phyloP scores from a whole-genome alignment of 2,797 vertebrate species.

The Trachops cirrhosus region DNA sequence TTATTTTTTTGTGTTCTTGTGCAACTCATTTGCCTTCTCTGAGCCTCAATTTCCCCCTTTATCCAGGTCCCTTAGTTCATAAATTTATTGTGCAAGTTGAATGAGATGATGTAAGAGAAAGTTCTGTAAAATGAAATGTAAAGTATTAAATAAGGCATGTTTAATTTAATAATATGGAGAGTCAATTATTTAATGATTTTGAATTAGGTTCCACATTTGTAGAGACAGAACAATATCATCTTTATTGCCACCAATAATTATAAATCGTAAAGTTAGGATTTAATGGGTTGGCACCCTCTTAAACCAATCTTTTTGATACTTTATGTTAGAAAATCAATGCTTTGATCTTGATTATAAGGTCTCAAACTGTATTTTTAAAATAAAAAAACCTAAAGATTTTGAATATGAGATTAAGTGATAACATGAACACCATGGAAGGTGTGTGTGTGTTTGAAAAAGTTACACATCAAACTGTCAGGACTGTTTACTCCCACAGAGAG shows the following conservation, averaged over 20 bases:
- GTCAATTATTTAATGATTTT: constrained; percentile 21
- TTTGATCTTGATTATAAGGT: constrained; percentile 34
- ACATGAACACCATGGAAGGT: background rate
- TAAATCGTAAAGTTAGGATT: constrained; percentile 14
- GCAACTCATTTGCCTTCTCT: background rate
- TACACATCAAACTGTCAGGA: background rate
- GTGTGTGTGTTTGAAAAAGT: background rate
- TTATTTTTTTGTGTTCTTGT: background rate
- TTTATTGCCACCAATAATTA: background rate
- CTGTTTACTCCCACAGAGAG: background rate
- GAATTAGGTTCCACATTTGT: background rate
- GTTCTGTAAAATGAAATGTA: background rate
- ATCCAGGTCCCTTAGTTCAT: background rate
- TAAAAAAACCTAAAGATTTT: background rate
- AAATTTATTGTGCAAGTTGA: background rate
- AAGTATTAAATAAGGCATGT: background rate
- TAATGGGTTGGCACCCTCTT: constrained; percentile 9
- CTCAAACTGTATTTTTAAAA: constrained; percentile 5
- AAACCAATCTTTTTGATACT: constrained; percentile 12
- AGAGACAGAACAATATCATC: background rate
- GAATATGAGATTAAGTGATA: background rate
- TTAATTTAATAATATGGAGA: background rate
- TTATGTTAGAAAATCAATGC: background rate
- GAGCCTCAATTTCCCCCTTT: background rate
- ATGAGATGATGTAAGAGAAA: background rate